Base-by-base conservation (phyloP, 2,113 vertebrate genomes). In the Alexandromys fortis region DNA sequence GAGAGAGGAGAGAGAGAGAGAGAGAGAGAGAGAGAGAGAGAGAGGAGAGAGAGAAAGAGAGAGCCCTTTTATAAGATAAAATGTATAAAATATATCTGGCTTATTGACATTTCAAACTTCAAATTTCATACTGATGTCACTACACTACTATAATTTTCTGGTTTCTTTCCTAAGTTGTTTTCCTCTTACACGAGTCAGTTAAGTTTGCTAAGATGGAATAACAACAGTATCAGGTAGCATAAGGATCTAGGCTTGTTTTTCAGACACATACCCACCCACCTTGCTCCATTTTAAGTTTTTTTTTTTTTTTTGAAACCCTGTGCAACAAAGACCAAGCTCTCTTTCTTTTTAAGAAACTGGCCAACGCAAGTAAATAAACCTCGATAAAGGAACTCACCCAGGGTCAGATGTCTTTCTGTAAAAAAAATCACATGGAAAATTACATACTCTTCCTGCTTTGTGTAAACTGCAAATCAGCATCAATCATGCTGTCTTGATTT, bases 141-240 rank as follows among this genome's bases (percentile, higher is more conserved):
- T 78, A 82, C 85, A 94, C 94, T 95, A 79, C 95, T 86, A 90
- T 52, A 33, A 92, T 96, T 96, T 95, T 91, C 73, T 90, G 89
- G 82, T 92, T 97, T 88, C 75, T 92, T 94, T 88, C 79, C 96
- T 92, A 97, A 96, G 86, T 95, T 90, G 95, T 89, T 95, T 96
- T 93, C n/a, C 42, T 92, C 77, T 94, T 93, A 67, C 2, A 38
- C 33, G 55, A 78, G 55, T n/a, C 92, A 86, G 78, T 68, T 91
- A 79, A 83, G 17, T 86, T 85, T 94, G 89, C 49, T 33, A 65
- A 88, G 73, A 83, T 33, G 90, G 21, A 35, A 5, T 35, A 79
- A 79, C 52, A 30, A 78, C 24, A 75, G 38, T 24, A 24, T 73
- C 21, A 42, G n/a, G 21, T 76, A 45, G 13, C 26, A 85, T 73